These are phyloP conservation scores for Pseudomyrmex sp. DNA, from an alignment of 1,140 invertebrate genomes.

Conservation along the genomic window DNA sequence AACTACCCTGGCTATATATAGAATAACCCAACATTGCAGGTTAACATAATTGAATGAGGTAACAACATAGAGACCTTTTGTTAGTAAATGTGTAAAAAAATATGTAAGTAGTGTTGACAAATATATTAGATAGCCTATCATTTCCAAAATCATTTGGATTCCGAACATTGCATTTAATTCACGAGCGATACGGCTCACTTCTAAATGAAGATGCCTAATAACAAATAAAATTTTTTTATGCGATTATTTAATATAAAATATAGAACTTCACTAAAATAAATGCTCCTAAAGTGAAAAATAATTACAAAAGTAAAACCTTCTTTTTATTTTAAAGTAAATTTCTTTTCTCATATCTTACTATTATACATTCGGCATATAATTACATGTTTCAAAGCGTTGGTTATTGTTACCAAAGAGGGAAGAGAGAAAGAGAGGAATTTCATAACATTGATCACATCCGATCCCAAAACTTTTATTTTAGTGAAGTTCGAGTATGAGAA, in stretches of 20 bases:
- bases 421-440: too few relatives aligned
- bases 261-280: not conserved
- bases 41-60: not conserved
- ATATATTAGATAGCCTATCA: not conserved
- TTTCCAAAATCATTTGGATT: slow-evolving; percentile 27
- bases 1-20: not conserved
- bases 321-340: too few relatives aligned
- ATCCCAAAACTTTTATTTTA: too few relatives aligned
- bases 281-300: too few relatives aligned
- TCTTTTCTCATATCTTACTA: too few relatives aligned
- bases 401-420: too few relatives aligned
- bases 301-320: too few relatives aligned
- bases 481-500: too few relatives aligned
- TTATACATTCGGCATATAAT: too few relatives aligned
- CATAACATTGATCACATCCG: too few relatives aligned
- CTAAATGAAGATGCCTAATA: slow-evolving; percentile 42
- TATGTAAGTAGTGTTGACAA: not conserved
- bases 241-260: too few relatives aligned
- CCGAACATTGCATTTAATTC: slow-evolving; percentile 20
- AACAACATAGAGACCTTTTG: not conserved
- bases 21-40: not conserved
- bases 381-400: too few relatives aligned
- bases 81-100: not conserved
- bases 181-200: slow-evolving; percentile 2
- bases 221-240: not conserved